Conservation (phyloP, 92 coral and sea anemone species). For the Montipora capitata region DNA sequence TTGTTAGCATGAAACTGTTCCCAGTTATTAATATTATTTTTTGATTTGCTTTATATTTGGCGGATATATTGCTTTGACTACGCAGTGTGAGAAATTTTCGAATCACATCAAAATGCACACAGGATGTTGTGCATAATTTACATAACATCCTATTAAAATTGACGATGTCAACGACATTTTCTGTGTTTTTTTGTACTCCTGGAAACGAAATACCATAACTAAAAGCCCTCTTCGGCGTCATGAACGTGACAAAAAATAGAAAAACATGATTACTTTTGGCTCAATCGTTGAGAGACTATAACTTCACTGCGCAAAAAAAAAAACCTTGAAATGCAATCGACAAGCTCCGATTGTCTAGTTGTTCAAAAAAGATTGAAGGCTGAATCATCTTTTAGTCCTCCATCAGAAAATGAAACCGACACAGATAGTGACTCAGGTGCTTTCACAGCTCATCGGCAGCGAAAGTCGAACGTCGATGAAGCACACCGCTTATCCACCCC, state of each 20-base stretch:
- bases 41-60: not conserved
- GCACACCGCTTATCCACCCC: constrained; percentile 75
- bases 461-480: constrained; percentile 33
- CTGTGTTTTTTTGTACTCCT: not conserved
- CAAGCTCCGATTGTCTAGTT: constrained; percentile 11
- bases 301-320: constrained; percentile 2
- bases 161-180: constrained; percentile 23
- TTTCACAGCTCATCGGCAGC: constrained; percentile 10
- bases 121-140: constrained; percentile 42
- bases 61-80: constrained; percentile 16
- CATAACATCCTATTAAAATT: constrained; percentile 1
- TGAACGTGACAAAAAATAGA: not conserved
- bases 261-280: constrained; percentile 13
- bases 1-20: not conserved
- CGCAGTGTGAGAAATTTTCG: not conserved
- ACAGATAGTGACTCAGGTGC: constrained; percentile 73
- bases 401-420: constrained; percentile 53
- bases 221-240: not conserved
- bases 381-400: constrained; percentile 20
- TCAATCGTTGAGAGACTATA: constrained; percentile 1
- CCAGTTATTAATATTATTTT: not conserved
- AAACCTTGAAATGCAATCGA: constrained; percentile 27
- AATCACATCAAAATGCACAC: constrained; percentile 50
- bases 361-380: constrained; percentile 27
- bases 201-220: constrained; percentile 7